Percentiles rank a stretch among this genome's conserved stretches.
Evolutionary conservation across 1,140 invertebrate species (phyloP).

Genomic region (Drosophila melanica): DNA sequence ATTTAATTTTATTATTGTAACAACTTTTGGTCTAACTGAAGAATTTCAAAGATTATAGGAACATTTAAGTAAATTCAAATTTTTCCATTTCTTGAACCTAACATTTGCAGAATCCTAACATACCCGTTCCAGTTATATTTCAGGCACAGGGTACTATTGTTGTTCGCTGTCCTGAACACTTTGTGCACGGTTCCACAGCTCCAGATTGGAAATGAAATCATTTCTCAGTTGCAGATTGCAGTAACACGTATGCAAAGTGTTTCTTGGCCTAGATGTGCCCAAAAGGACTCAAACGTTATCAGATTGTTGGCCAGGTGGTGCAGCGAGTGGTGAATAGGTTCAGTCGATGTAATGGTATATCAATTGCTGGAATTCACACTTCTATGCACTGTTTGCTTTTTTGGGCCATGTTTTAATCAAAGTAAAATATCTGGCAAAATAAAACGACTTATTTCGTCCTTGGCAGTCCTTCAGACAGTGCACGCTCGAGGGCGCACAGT

Average conservation of each 20-base stretch:
- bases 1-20: too few relatives aligned
- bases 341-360: conserved; percentile 52
- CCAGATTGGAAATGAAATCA: conserved; percentile 49
- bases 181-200: conserved; percentile 8
- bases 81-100: too few relatives aligned
- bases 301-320: conserved; percentile 4
- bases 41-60: too few relatives aligned
- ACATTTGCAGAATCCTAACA: not conserved
- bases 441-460: conserved; percentile 18
- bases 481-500: not conserved
- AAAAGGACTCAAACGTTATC: not conserved
- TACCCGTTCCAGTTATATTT: not conserved
- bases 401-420: conserved; percentile 72
- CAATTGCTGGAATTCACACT: conserved; percentile 59
- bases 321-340: not conserved
- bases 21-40: too few relatives aligned
- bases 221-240: conserved; percentile 49
- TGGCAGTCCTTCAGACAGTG: not conserved
- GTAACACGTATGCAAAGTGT: conserved; percentile 16
- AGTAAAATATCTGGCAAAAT: conserved; percentile 72
- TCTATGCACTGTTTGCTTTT: conserved; percentile 31
- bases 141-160: not conserved
- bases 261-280: conserved; percentile 33
- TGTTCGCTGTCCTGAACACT: conserved; percentile 28
- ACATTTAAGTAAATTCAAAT: too few relatives aligned